A percentile compares a stretch with the other conserved stretches of the same genome.
phyloP scores from a whole-genome alignment of 2,888 invertebrate species.

The Oithona nana region DNA sequence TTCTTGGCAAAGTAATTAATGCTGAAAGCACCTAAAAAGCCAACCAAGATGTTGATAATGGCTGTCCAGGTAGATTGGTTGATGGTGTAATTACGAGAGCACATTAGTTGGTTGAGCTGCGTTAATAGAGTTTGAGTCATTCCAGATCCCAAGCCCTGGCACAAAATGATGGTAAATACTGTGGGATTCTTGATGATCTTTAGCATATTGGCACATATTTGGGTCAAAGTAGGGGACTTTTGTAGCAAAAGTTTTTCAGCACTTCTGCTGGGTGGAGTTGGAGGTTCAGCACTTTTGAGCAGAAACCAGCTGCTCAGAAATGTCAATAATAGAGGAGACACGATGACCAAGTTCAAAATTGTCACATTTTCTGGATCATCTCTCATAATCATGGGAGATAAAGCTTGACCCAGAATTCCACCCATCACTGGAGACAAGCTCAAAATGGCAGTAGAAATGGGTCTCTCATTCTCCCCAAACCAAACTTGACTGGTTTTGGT shows the following conservation, averaged over 20 bases:
- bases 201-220: not conserved
- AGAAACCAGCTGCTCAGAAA: not conserved
- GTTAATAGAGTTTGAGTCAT: not conserved
- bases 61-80: not conserved
- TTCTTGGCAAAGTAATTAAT: not conserved
- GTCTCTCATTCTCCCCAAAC: slow-evolving; percentile 3
- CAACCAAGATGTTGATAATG: not conserved
- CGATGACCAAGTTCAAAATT: not conserved
- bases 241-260: not conserved
- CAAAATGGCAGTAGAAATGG: slow-evolving; percentile 5
- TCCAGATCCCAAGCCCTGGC: not conserved
- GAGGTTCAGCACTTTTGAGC: not conserved
- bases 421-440: slow-evolving; percentile 1
- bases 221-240: not conserved
- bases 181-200: not conserved
- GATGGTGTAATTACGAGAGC: slow-evolving; percentile 4
- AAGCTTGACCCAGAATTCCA: not conserved
- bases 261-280: slow-evolving; percentile 3
- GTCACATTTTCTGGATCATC: not conserved
- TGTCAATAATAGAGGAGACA: not conserved
- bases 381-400: not conserved
- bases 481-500: slow-evolving; percentile 10
- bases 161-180: not conserved
- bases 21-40: not conserved
- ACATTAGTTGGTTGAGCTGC: not conserved